These are phyloP conservation scores for Notamacropus eugenii DNA, from an alignment of 2,797 vertebrate species.

Conservation along the genomic window DNA sequence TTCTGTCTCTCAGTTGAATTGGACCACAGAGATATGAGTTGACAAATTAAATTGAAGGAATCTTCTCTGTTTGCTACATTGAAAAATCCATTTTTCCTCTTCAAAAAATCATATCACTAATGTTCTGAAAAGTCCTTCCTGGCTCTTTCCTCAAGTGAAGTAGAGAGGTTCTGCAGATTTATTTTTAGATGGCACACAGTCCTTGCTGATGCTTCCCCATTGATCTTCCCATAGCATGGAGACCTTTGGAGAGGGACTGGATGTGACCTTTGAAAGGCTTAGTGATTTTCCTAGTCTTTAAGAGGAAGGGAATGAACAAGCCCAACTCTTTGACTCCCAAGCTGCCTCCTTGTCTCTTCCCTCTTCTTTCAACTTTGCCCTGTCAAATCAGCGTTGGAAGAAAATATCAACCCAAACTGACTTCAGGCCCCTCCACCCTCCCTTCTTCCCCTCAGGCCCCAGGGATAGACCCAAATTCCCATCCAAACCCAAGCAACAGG, in stretches of 20 bases:
- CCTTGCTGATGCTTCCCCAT: neutral
- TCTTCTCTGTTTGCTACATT: neutral
- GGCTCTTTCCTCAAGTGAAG: neutral
- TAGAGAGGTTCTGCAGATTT: neutral
- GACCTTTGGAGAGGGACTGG: neutral
- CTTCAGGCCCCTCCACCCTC: neutral
- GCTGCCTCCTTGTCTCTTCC: neutral
- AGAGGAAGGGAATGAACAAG: neutral
- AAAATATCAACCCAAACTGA: neutral
- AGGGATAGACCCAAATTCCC: neutral
- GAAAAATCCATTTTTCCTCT: neutral
- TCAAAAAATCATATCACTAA: neutral
- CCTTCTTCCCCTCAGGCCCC: neutral
- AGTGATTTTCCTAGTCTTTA: neutral
- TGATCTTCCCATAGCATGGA: neutral
- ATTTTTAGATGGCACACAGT: neutral
- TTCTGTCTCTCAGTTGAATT: neutral
- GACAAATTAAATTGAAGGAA: neutral
- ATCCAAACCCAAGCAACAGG: neutral
- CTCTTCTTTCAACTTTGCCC: neutral
- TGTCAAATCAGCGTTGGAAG: neutral
- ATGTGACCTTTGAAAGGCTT: neutral
- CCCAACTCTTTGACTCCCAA: neutral
- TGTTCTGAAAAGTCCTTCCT: neutral
- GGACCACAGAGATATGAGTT: neutral